Evolutionary conservation across 1,140 invertebrate genomes (phyloP), one percentile per base, ranked within the genome.

Genomic region (Thalassaphorura encarpata): DNA sequence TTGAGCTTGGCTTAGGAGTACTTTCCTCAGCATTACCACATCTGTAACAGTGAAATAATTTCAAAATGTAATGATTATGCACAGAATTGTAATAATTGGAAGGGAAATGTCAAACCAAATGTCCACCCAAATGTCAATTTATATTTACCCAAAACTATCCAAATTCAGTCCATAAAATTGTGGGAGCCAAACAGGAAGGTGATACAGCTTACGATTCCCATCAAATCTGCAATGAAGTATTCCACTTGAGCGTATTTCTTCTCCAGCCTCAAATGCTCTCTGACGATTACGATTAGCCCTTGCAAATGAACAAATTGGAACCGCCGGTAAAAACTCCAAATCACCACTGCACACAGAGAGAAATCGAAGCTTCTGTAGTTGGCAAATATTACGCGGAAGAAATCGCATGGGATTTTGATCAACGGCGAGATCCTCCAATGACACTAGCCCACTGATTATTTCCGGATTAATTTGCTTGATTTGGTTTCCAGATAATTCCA

Each of bases 321-420:
- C n/a, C n/a, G 19, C 36, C 29, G 61, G 61, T 19, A 63, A 19
- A 53, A 41, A 52, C n/a, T 43, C 21, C 1, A 63, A 41, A 45
- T 63, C 49, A 29, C 61, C 59, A 51, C 56, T 51, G 21, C 61
- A 63, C 3, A 42, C 54, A n/a, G 61, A 63, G 21, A 63, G 23
- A 28, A 46, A 56, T 21, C 52, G 53, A 3, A 63, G 50, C 18
- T 52, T 39, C n/a, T 19, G 19, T 4, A 60, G 45, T 23, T 39
- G n/a, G 16, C 24, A 46, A n/a, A 63, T 47, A 18, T 46, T 54
- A 21, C 57, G 15, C 2, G 61, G 57, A 18, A 63, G 28, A 27
- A n/a, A 48, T 24, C 19, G 43, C 18, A 63, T 50, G 8, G 54
- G 54, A 56, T 60, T 60, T 18, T 57, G 24, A 39, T 63, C 61